phyloP scores from a whole-genome alignment of 2,888 invertebrate genomes.

The Lasioglossum zephyrum region DNA sequence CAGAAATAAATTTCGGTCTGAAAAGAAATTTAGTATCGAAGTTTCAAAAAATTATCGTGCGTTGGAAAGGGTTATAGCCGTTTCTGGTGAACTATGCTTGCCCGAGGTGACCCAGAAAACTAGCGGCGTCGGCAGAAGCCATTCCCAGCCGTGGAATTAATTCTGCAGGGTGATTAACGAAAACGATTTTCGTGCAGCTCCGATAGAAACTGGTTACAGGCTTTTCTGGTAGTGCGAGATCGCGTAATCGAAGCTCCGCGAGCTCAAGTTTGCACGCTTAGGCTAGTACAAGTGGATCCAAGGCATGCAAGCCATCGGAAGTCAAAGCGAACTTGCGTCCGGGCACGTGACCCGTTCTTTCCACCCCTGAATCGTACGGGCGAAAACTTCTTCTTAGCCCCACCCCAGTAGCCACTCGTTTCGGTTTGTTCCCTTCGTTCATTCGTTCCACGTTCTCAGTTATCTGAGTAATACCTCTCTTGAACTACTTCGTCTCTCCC shows the following conservation, averaged over 20 bases:
- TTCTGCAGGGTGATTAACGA: slow-evolving; percentile 78
- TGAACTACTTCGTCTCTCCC: slow-evolving; percentile 32
- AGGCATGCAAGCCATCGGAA: slow-evolving; percentile 81
- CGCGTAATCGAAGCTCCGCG: slow-evolving; percentile 26
- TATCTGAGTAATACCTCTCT: slow-evolving; percentile 77
- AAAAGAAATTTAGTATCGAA: neutral
- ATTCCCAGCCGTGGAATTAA: slow-evolving; percentile 67
- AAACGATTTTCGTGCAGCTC: slow-evolving; percentile 41
- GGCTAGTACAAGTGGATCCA: slow-evolving; percentile 78
- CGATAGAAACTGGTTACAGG: slow-evolving; percentile 38
- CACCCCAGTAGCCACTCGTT: slow-evolving; percentile 42
- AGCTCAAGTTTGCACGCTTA: slow-evolving; percentile 46
- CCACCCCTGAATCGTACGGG: slow-evolving; percentile 46
- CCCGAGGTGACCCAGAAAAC: neutral
- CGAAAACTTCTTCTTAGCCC: slow-evolving; percentile 33
- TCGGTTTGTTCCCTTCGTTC: slow-evolving; percentile 67
- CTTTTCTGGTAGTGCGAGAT: slow-evolving; percentile 23
- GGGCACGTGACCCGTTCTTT: slow-evolving; percentile 70
- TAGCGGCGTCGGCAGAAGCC: neutral
- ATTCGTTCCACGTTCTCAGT: slow-evolving; percentile 78
- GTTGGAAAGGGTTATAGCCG: neutral
- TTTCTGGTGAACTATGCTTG: neutral
- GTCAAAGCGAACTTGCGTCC: slow-evolving; percentile 75
- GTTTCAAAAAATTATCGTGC: neutral
- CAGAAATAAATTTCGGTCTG: neutral